A percentile compares a stretch with the other conserved stretches of the same genome.
These are phyloP conservation scores for Drosophila sechellia DNA, from an alignment of 1,140 invertebrate genomes.

Conservation along the genomic window DNA sequence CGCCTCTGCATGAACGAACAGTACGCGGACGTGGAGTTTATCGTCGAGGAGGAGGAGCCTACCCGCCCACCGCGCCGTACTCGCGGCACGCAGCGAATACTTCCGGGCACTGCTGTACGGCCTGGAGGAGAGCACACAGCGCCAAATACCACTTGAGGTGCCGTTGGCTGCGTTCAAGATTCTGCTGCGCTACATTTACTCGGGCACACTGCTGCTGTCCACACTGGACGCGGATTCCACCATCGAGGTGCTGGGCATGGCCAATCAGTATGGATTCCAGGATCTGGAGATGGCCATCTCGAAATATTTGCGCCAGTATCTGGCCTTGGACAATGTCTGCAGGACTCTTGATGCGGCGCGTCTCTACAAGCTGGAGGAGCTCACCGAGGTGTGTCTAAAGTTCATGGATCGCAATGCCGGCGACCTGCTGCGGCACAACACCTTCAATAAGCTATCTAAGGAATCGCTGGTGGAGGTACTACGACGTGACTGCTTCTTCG, in stretches of 20 bases:
- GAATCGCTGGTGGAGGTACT: constrained; percentile 93
- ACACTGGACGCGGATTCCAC: constrained; percentile 94
- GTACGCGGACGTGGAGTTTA: constrained; percentile 95
- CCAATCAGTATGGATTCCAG: constrained; percentile 97
- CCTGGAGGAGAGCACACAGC: constrained; percentile 93
- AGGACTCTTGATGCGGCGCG: constrained; percentile 95
- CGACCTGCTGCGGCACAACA: constrained; percentile 93
- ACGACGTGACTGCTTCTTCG: constrained; percentile 97
- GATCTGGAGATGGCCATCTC: constrained; percentile 96
- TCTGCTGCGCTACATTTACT: constrained; percentile 97
- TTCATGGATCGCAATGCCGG: constrained; percentile 96
- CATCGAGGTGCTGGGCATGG: constrained; percentile 94
- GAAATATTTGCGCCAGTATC: constrained; percentile 94
- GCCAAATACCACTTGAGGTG: constrained; percentile 94
- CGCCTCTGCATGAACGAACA: constrained; percentile 93
- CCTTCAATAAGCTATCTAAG: constrained; percentile 93
- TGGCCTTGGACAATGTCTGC: constrained; percentile 95
- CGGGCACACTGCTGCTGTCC: constrained; percentile 92
- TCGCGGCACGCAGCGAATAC: constrained; percentile 97
- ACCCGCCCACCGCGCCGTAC: constrained; percentile 92
- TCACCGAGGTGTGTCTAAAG: constrained; percentile 89
- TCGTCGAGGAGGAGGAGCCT: constrained; percentile 93
- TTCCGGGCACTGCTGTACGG: constrained; percentile 96
- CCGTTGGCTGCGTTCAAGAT: constrained; percentile 95
- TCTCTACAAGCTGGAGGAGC: constrained; percentile 87